Evolutionary conservation across 2,113 vertebrate genomes (phyloP), one percentile per base, ranked within the genome.

Genomic region (Heterocephalus glaber): DNA sequence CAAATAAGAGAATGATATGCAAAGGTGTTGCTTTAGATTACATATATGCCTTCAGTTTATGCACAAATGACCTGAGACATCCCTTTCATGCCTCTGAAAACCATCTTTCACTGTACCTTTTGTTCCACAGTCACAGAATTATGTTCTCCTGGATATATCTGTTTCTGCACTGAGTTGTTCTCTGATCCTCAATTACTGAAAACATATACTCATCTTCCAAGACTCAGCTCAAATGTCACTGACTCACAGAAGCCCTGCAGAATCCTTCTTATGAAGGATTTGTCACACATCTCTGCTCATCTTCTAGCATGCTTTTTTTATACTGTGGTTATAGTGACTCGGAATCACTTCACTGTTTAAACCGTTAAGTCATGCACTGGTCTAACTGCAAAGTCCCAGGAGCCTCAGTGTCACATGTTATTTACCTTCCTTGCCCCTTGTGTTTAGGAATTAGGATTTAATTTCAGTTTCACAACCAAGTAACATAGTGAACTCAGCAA

Each of bases 391-490:
- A 94, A 87, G 56, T 19, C 54, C 38, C 20, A 47, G 28, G 41
- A 95, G 30, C 35, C 26, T 44, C 1, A 44, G 11, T 87, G 35
- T 35, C 80, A 86, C 54, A 79, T 60, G 49, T 79, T 83, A 58
- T 89, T 79, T 86, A 87, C 16, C 77, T 88, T 92, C 28, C 79
- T 94, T 92, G 60, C 49, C 68, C 61, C 24, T 80, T 81, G 47
- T 47, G 26, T 5, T 68, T 92, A 17, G 9, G 44, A 92, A 44
- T 28, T 94, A 35, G 44, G 38, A 93, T 94, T 95, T 88, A 93
- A 81, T 66, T 88, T 14, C n/a, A 92, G 61, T 20, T 96, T 84
- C 92, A 58, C 13, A 91, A 95, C 65, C 90, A 96, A 95, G 26
- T 74, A 74, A 10, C 22, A 74, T 17, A 95, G 63, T 86, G 76